Base-by-base conservation (phyloP, 2,888 invertebrate genomes). In the Ecdyonurus torrentis region DNA sequence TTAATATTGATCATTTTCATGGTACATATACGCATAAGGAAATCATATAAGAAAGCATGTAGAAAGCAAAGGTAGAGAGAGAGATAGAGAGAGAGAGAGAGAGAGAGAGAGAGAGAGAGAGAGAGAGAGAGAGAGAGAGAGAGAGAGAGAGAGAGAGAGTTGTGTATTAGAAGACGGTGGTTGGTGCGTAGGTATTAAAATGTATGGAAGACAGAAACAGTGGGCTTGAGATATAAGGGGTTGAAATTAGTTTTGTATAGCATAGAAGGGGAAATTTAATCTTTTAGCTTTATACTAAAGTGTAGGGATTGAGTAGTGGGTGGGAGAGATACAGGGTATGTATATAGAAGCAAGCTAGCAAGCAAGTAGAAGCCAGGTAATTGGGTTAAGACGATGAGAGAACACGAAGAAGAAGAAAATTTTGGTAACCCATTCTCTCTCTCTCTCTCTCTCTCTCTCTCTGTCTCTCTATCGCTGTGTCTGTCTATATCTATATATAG, bases 221-320 rank as follows among this genome's bases (percentile, higher is more conserved):
- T 15, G 5, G 37, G 37, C 15, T 5, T 37, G 15, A 37, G 37
- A 37, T 37, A 37, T 37, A 37, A 37, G 37, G 37, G 37, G 37
- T 55, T 55, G 55, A 55, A 55, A 55, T 55, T 55, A 55, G 55
- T 55, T 55, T 55, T 55, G 55, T 55, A 55, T 55, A 55, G 55
- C 55, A 20, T 22, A 22, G 22, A 22, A 55, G 55, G 55, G 55
- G 55, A 55, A 55, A 55, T 55, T 55, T 55, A 55, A 55, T 55
- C 55, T 55, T 55, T 55, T 55, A 55, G 55, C 55, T 55, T 55
- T 20, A 55, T 37, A 37, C 37, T 37, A 55, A 22, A 20, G 55
- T 55, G 55, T 55, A 20, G 55, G 55, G 55, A 55, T 55, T 55
- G 55, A 55, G 55, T 20, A 55, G 55, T 55, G 37, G 37, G 37